Percentiles rank a stretch among this genome's conserved stretches.
Conservation (phyloP, 2,113 vertebrate genomes). For the Girardinichthys multiradiatus region DNA sequence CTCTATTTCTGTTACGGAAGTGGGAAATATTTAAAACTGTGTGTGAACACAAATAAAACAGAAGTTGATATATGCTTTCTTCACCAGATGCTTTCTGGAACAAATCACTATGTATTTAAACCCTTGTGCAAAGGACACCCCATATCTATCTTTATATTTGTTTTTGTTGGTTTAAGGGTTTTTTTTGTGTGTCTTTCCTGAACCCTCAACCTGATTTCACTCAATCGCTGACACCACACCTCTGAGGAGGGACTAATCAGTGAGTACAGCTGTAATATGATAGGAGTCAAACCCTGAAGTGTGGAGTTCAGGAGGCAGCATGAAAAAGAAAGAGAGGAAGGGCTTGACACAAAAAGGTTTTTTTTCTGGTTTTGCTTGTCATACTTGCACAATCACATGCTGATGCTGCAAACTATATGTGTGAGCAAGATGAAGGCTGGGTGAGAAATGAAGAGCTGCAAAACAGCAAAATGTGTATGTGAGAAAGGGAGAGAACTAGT, state of each 20-base stretch:
- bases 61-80: no score
- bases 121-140: not conserved
- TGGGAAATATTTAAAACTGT: no score
- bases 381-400: slow-evolving; percentile 42
- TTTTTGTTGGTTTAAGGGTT: not conserved
- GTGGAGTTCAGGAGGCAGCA: slow-evolving; percentile 21
- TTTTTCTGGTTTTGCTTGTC: slow-evolving; percentile 1
- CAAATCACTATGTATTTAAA: not conserved
- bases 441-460: slow-evolving; percentile 32
- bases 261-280: slow-evolving; percentile 61
- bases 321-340: slow-evolving; percentile 18
- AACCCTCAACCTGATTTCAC: slow-evolving; percentile 49
- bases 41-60: no score
- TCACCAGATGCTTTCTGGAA: no score
- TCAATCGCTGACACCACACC: slow-evolving; percentile 15
- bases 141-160: not conserved
- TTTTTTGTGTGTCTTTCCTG: not conserved
- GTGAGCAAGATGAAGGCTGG: slow-evolving; percentile 21
- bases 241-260: slow-evolving; percentile 52
- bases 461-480: not conserved
- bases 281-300: slow-evolving; percentile 34
- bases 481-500: slow-evolving; percentile 15
- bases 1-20: no score
- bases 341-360: slow-evolving; percentile 6
- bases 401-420: slow-evolving; percentile 25